Conservation (phyloP, 2,113 vertebrate species). For the Mystacornis crossleyi region DNA sequence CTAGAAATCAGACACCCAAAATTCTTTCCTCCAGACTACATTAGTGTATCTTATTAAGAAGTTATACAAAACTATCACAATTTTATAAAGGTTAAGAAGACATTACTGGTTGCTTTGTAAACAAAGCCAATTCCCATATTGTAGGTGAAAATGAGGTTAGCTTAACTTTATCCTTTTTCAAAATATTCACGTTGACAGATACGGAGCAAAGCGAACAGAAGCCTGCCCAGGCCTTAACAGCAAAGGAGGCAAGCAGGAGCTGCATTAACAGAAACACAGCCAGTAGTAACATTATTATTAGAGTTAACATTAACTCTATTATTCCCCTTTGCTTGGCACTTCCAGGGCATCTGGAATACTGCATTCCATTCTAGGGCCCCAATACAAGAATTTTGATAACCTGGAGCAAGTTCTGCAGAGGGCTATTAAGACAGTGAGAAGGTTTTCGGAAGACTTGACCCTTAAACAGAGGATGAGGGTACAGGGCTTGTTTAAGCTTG, state of each 20-base stretch:
- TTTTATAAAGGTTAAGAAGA: background rate
- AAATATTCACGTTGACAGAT: background rate
- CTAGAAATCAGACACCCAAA: background rate
- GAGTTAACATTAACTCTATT: too few species aligned
- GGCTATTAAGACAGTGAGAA: background rate
- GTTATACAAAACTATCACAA: background rate
- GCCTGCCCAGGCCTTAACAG: background rate
- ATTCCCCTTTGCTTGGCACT: background rate
- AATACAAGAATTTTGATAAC: background rate
- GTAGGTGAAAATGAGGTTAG: background rate
- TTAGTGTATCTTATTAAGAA: background rate
- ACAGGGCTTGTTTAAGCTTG: background rate
- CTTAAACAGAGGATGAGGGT: background rate
- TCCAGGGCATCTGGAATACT: background rate
- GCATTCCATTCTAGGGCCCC: background rate
- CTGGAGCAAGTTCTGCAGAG: background rate
- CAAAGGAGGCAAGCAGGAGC: background rate
- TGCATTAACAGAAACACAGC: background rate
- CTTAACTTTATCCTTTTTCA: background rate
- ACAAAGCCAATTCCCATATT: background rate
- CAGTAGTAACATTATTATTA: background rate
- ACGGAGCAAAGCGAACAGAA: background rate
- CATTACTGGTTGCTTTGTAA: background rate
- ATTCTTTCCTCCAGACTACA: background rate
- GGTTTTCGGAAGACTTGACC: background rate